Evolutionary conservation across 2,888 invertebrate species (phyloP), one percentile per base, ranked within the genome.

Genomic region (Thereva nobilitata): DNA sequence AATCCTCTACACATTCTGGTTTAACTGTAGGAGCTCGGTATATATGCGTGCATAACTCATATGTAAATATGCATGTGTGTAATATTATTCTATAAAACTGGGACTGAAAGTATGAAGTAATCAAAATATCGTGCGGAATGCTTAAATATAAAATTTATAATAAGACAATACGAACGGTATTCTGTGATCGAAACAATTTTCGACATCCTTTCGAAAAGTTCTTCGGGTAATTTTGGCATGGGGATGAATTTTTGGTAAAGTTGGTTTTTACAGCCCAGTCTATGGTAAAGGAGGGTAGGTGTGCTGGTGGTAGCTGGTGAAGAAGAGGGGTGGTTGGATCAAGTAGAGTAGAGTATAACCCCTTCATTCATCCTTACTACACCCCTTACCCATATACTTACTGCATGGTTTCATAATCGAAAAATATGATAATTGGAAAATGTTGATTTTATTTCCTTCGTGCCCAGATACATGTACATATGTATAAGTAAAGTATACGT

Each of bases 401-500:
- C 23, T 23, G 23, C 23, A 23, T n/a, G 59, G 59, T 59, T 59
- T 64, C 66, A 68, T 68, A 63, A 69, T 53, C 64, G 67, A 69
- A 69, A 69, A 67, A 69, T 67, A 69, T 69, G 69, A 69, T 69
- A 69, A 69, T 69, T 67, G 69, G 69, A 67, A 69, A 69, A 69
- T 69, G 67, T 67, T 69, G 67, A 67, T 69, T 69, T 67, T 64
- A 57, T 66, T 64, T 53, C 34, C 52, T 53, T 40, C 64, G 35
- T 38, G 12, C 49, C 34, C 12, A 45, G 47, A 47, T 37, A 49
- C 59, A 35, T 37, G 49, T 47, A 34, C 10, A 37, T 49, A 47
- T 42, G 34, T 23, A 4, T 35, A 12, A 9, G 5, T 10, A 9
- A 45, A 10, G 2, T 6, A 10, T 3, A 6, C 3, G 23, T 10